Evolutionary conservation across 2,113 vertebrate species (phyloP), one percentile per base, ranked within the genome.

Genomic region (Mesembrinibis cayennensis): DNA sequence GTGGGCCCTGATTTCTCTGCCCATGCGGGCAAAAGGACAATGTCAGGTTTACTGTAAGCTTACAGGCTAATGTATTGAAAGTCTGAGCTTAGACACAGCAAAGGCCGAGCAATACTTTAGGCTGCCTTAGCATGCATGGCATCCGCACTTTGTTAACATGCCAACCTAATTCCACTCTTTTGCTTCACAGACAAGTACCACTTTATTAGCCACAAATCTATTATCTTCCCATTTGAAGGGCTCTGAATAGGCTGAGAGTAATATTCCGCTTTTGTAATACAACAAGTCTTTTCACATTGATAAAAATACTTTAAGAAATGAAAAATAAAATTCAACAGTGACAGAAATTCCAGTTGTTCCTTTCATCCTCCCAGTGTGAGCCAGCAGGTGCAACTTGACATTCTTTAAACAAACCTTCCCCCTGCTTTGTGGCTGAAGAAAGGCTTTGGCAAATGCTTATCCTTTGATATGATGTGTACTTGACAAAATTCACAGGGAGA

Each of bases 401-500:
- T 97, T 97, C 96, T 97, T 98, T 98, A 98, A 97, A 98, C 91
- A 97, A 97, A 98, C 96, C 96, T 96, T 97, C 92, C 94, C 78
- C 77, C 62, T 96, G 91, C 93, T 97, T 95, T 97, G 96, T 96
- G 95, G 70, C 90, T 95, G 90, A 97, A 98, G 94, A 98, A 98
- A 98, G 95, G 94, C 96, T 98, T 96, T 97, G 95, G 97, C 97
- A 98, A 97, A 98, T 96, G 93, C 97, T 98, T 95, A 93, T 97
- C 94, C 97, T 98, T 98, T 98, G 98, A 98, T 98, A 98, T 95
- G 95, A 97, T 98, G 96, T 78, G 86, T 97, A 97, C 97, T 98
- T 97, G 98, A 98, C 96, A 98, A 98, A 98, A 98, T 97, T 98
- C 98, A 97, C 96, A 94, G 93, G 86, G 84, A 96, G 97, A 98